Base-by-base conservation (phyloP, 1,140 invertebrate species). In the Polypedilum pembai region DNA sequence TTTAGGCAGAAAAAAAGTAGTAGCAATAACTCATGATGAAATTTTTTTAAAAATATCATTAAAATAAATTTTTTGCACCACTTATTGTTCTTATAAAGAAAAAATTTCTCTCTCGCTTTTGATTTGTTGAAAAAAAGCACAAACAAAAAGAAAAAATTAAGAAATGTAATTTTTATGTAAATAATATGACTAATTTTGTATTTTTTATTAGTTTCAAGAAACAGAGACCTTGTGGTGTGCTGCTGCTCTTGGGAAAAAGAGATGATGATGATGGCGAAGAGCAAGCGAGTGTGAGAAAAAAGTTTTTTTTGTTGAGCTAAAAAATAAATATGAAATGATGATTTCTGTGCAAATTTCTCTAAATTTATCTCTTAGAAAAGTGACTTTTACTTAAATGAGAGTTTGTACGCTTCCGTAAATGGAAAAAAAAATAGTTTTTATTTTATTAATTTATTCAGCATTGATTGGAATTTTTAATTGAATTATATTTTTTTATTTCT, bases 101-200 rank as follows among this genome's bases (percentile, higher is more conserved):
- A 56, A 56, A n/a, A 56, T 15, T n/a, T 56, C 41, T 56, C 45
- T n/a, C 45, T 56, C 12, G n/a, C 45, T 33, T 33, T 33, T 56
- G 45, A 56, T n/a, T 56, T 56, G 12, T n/a, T 56, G n/a, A 15
- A 12, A 56, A n/a, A 12, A 12, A 56, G 41, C 41, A 8, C 45
- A 56, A 56, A 56, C 3, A 56, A 56, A 56, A 45, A 45, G 15
- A 45, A 45, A 45, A 45, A 45, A 45, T 45, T 45, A 66, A 18
- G 63, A 66, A 69, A 69, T 69, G 65, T 69, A 69, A 69, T 69
- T 69, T 69, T 69, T 69, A 69, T 69, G 65, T 69, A 69, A 69
- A 69, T 69, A 21, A 20, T 69, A 69, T 69, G 65, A 69, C 65
- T 69, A 69, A 69, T 69, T 69, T 69, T 20, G 65, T 69, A 10